These are phyloP conservation scores for Notolabrus celidotus DNA, from an alignment of 2,797 vertebrate genomes.

Conservation along the genomic window DNA sequence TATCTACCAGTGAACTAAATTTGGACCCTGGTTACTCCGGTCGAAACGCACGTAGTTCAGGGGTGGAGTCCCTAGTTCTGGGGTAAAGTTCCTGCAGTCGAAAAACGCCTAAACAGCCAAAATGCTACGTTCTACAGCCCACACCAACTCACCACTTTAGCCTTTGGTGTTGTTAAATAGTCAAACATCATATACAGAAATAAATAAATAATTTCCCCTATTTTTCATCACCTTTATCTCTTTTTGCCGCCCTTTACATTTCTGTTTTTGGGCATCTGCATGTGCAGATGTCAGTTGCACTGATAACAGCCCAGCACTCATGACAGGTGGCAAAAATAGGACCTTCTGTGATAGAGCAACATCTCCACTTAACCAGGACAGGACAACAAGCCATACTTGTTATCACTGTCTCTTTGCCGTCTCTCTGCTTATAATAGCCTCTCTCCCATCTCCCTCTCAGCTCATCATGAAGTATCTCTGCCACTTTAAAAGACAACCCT, in stretches of 20 bases:
- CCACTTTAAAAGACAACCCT: slow-evolving; percentile 31
- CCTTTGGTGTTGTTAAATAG: too few relatives aligned
- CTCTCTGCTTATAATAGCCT: slow-evolving; percentile 36
- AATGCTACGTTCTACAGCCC: too few relatives aligned
- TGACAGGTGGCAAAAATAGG: slow-evolving; percentile 60
- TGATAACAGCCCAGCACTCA: slow-evolving; percentile 37
- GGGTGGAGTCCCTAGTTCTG: too few relatives aligned
- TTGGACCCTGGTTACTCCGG: too few relatives aligned
- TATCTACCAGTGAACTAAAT: too few relatives aligned
- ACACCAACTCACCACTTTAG: too few relatives aligned
- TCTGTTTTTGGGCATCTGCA: slow-evolving; percentile 12
- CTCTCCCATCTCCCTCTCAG: slow-evolving; percentile 7
- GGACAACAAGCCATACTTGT: slow-evolving; percentile 39
- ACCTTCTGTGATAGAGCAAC: slow-evolving; percentile 32
- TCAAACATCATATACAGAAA: too few relatives aligned
- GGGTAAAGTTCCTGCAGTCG: too few relatives aligned
- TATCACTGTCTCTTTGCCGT: slow-evolving; percentile 53
- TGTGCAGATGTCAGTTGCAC: slow-evolving; percentile 42
- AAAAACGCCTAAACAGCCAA: too few relatives aligned
- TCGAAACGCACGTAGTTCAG: too few relatives aligned
- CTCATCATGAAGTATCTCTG: slow-evolving; percentile 8
- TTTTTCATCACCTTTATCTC: slow-evolving; percentile 7
- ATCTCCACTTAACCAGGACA: slow-evolving; percentile 44
- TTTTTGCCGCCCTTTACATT: not conserved
- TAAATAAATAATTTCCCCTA: slow-evolving; percentile 6